These are phyloP conservation scores for Notechis scutatus DNA, from an alignment of 2,113 vertebrate genomes.

Conservation along the genomic window DNA sequence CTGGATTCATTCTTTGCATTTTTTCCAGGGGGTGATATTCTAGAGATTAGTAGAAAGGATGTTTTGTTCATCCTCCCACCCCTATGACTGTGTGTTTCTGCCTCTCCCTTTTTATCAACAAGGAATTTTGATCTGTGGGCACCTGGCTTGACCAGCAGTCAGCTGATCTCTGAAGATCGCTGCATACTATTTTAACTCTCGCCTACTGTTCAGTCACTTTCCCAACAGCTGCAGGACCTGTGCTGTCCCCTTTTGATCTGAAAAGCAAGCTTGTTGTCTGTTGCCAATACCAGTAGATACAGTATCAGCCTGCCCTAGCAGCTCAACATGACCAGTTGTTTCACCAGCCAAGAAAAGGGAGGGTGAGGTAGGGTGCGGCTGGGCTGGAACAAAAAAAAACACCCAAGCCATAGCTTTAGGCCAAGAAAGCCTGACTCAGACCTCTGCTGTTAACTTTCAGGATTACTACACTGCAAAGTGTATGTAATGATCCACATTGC, in stretches of 20 bases:
- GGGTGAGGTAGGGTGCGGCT: not conserved
- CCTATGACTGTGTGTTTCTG: conserved; percentile 25
- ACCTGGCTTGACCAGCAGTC: conserved; percentile 61
- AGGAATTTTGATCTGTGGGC: conserved; percentile 52
- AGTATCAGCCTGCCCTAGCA: not conserved
- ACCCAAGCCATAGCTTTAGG: not conserved
- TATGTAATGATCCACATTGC: not conserved
- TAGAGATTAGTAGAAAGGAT: conserved; percentile 55
- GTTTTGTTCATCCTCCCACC: conserved; percentile 44
- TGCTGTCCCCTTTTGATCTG: conserved; percentile 46
- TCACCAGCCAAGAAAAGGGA: not conserved
- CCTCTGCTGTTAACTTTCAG: not conserved
- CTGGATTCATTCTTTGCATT: conserved; percentile 64
- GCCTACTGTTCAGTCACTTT: conserved; percentile 10
- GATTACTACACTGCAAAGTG: not conserved
- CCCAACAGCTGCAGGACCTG: conserved; percentile 51
- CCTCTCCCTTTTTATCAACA: conserved; percentile 30
- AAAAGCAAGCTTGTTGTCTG: conserved; percentile 49
- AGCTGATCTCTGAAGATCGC: conserved; percentile 53
- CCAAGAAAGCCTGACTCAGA: not conserved
- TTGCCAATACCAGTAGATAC: conserved; percentile 27
- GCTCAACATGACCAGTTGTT: not conserved
- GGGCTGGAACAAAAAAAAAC: not conserved
- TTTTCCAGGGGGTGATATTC: conserved; percentile 53
- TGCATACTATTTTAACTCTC: conserved; percentile 35